phyloP scores from a whole-genome alignment of 2,113 vertebrate genomes.

The Centropristis striata region DNA sequence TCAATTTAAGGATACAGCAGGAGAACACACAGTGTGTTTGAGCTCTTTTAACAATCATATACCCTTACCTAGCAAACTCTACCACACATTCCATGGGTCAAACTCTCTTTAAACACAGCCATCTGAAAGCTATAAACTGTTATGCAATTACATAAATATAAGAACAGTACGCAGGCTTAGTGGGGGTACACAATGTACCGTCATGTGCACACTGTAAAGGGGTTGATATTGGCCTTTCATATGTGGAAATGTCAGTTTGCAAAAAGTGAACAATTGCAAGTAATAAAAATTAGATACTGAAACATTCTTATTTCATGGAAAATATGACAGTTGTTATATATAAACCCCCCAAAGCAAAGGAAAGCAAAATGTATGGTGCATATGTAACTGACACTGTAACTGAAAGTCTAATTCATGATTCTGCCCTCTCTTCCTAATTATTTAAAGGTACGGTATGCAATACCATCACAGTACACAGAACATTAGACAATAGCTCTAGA shows the following conservation, averaged over 20 bases:
- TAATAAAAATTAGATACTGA: conserved; percentile 1
- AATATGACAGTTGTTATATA: not conserved
- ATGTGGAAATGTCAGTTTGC: not conserved
- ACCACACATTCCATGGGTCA: conserved; percentile 56
- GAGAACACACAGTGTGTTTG: conserved; percentile 40
- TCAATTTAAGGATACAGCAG: conserved; percentile 62
- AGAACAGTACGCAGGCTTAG: conserved; percentile 22
- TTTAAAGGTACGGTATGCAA: no score
- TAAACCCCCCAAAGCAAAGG: no score
- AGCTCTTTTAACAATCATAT: conserved; percentile 40
- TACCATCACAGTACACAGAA: no score
- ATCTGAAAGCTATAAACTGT: conserved; percentile 60
- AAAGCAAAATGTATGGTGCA: no score
- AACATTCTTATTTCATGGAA: not conserved
- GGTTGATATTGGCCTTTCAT: conserved; percentile 5
- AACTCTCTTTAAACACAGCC: conserved; percentile 49
- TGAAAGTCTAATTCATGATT: no score
- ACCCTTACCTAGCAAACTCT: conserved; percentile 33
- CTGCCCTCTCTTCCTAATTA: no score
- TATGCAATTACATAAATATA: conserved; percentile 55
- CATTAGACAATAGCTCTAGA: no score
- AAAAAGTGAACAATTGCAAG: conserved; percentile 9
- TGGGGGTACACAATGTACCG: conserved; percentile 43
- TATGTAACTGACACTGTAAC: no score
- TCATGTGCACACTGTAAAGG: conserved; percentile 16